Evolutionary conservation across 2,797 vertebrate species (phyloP), one percentile per base, ranked within the genome.

Genomic region (Salmo trutta): DNA sequence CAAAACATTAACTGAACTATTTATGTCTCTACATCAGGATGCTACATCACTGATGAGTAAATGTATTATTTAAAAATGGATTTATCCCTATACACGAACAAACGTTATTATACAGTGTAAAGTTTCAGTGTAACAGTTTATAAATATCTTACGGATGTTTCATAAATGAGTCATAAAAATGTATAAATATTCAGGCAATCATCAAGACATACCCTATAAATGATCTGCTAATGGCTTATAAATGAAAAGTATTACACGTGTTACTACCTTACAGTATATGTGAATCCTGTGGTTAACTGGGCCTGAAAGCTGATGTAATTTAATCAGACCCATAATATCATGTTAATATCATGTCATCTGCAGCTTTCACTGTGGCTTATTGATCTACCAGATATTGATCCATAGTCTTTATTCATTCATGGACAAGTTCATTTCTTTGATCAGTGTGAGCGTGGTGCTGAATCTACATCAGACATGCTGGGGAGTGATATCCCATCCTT

Each of bases 361-460:
- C 81, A 29, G 82, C 81, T 79, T 80, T 84, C 73, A 80, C 86
- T 89, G 78, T 10, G 87, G 91, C 88, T 91, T 87, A 93, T 93
- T 89, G 90, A 93, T 86, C 87, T 21, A 82, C 81, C 84, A 82
- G 77, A 41, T 89, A 94, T 93, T 88, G 92, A 93, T 93, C 88
- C 84, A 80, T 79, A 85, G 83, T 91, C 89, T 91, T 89, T 90
- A 90, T 91, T 91, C 84, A 81, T 91, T 93, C 88, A 84, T 83
- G 80, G 82, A 80, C 80, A 88, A 90, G 88, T 89, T 88, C 71
- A 69, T 77, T 1, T 65, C 92, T 92, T 92, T 93, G 91, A 93
- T 93, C 89, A 87, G 80, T 86, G 71, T 74, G 84, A 79, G 41
- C 75, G 69, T 83, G 89, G 81, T 88, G 82, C 82, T 87, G 86